Conservation (phyloP, 2,113 vertebrate genomes). For the Pluvialis apricaria region DNA sequence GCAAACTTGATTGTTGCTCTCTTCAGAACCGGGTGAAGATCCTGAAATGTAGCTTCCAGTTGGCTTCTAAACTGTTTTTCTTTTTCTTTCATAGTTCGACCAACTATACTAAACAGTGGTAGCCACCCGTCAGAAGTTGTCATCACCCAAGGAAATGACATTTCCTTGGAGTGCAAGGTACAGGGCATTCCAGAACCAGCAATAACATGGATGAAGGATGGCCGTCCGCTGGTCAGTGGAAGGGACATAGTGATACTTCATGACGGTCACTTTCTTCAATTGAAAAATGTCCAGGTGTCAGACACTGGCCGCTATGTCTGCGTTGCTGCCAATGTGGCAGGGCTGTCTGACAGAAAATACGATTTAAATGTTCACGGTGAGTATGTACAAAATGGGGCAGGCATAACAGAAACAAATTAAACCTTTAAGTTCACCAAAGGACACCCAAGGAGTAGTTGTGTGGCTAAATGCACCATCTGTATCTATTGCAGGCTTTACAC, state of each 20-base stretch:
- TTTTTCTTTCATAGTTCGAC: constrained; percentile 76
- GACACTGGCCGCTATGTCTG: constrained; percentile 91
- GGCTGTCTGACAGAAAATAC: constrained; percentile 87
- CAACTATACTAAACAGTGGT: constrained; percentile 76
- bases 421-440: not conserved
- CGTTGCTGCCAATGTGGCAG: constrained; percentile 87
- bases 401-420: not conserved
- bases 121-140: constrained; percentile 64
- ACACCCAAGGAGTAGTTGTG: not conserved
- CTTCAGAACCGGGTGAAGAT: not conserved
- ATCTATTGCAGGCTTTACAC: not conserved
- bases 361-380: constrained; percentile 89
- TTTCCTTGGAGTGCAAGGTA: constrained; percentile 83
- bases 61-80: not conserved
- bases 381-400: not conserved
- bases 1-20: not conserved
- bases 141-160: constrained; percentile 75
- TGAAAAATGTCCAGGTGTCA: constrained; percentile 77
- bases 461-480: not conserved
- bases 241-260: constrained; percentile 68
- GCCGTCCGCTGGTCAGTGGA: constrained; percentile 68
- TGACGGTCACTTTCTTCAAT: constrained; percentile 77
- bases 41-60: not conserved
- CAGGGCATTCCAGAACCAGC: constrained; percentile 83
- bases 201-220: constrained; percentile 91